A percentile compares a stretch with the other conserved stretches of the same genome.
Conservation (phyloP, 1,140 invertebrate genomes). For the Trachelipus rathkii region DNA sequence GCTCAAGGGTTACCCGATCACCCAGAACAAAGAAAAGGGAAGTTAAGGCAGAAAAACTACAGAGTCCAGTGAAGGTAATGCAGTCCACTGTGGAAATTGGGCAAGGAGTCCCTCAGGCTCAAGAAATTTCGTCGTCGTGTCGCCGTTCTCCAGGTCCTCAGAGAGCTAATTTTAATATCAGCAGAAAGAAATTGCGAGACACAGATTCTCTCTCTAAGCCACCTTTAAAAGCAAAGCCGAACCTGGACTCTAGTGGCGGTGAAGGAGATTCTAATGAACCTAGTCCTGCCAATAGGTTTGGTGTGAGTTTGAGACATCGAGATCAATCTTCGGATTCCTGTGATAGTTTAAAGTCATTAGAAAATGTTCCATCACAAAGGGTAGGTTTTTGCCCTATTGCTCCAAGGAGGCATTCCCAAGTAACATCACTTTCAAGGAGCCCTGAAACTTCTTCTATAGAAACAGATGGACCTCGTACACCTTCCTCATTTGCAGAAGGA, state of each 20-base stretch:
- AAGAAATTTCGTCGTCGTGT: constrained; percentile 28
- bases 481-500: constrained; percentile 37
- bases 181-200: constrained; percentile 30
- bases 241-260: constrained; percentile 55
- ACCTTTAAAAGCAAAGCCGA: constrained; percentile 38
- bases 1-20: constrained; percentile 25
- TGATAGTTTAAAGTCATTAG: constrained; percentile 53
- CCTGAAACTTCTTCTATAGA: constrained; percentile 50
- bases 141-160: constrained; percentile 48
- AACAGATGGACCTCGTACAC: constrained; percentile 51
- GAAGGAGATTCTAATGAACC: constrained; percentile 63
- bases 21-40: constrained; percentile 33
- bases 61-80: constrained; percentile 29
- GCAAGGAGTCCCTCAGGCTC: constrained; percentile 18
- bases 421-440: constrained; percentile 42
- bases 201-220: constrained; percentile 33
- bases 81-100: neutral
- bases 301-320: constrained; percentile 64
- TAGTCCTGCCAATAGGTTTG: constrained; percentile 66
- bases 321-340: constrained; percentile 62
- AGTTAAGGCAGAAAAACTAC: neutral
- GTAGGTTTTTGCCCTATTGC: neutral
- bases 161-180: constrained; percentile 48
- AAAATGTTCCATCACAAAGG: constrained; percentile 44
- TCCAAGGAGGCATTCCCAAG: constrained; percentile 25